Conservation (phyloP, 1,140 invertebrate species). For the Zelostemma sp. region DNA sequence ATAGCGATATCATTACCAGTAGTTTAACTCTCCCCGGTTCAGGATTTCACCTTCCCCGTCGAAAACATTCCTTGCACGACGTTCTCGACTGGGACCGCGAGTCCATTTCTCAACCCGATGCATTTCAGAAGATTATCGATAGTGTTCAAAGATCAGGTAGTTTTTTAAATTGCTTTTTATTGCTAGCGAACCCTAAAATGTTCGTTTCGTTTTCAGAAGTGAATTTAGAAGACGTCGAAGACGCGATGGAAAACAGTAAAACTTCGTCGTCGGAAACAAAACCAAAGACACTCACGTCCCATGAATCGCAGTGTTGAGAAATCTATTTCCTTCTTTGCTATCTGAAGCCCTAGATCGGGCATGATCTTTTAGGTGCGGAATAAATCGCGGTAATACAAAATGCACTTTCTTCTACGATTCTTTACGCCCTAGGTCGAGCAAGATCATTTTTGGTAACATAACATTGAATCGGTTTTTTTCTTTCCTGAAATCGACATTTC, state of each 20-base stretch:
- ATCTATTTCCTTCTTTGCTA: too few relatives aligned
- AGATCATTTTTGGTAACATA: too few relatives aligned
- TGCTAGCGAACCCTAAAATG: conserved; percentile 75
- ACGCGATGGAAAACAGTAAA: conserved; percentile 69
- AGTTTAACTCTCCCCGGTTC: conserved; percentile 71
- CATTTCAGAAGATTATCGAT: conserved; percentile 82
- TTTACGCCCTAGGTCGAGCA: too few relatives aligned
- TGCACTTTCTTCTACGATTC: too few relatives aligned
- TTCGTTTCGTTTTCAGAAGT: conserved; percentile 68
- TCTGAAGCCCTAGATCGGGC: too few relatives aligned
- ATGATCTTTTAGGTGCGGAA: too few relatives aligned
- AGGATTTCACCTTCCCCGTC: conserved; percentile 70
- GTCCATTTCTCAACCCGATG: conserved; percentile 76
- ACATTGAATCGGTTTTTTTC: too few relatives aligned
- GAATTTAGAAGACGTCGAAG: not conserved
- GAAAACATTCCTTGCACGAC: conserved; percentile 83
- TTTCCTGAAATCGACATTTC: too few relatives aligned
- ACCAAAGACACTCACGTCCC: conserved; percentile 70
- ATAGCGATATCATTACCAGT: conserved; percentile 72
- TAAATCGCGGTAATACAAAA: too few relatives aligned
- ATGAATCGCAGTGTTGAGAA: too few relatives aligned
- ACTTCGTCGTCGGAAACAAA: conserved; percentile 53
- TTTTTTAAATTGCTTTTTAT: conserved; percentile 35
- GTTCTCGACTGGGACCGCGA: conserved; percentile 78
- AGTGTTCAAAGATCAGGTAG: conserved; percentile 83